Evolutionary conservation across 2,797 vertebrate species (phyloP), one percentile per base, ranked within the genome.

Genomic region (Toxotes lorentzi): DNA sequence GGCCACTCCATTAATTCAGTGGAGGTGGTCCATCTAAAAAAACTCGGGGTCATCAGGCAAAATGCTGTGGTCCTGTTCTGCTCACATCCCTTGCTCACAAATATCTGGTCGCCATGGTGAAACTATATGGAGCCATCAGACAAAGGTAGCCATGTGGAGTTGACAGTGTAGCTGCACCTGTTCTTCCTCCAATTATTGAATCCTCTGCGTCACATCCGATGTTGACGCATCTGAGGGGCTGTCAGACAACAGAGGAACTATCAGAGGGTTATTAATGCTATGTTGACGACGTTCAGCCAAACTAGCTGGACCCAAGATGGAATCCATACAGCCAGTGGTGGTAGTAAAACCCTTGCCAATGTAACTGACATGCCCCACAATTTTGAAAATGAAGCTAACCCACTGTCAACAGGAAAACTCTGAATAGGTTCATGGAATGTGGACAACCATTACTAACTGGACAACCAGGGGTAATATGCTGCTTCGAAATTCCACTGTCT

Each of bases 131-230:
- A 56, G 54, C 30, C 30, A 57, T 57, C 54, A 57, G 30, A 57
- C 9, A 7, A 21, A 19, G 30, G 54, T 57, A 24, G 48, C n/a
- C n/a, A 24, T 51, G n/a, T n/a, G n/a, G 48, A 51, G 19, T 23
- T 51, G 48, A 51, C n/a, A 51, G n/a, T 23, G n/a, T n/a, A 51
- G n/a, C 48, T 51, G 48, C 48, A 51, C 48, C n/a, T 24, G n/a
- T 51, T 51, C 48, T 5, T 24, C n/a, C 11, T 51, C n/a, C n/a
- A 51, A n/a, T n/a, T 51, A 51, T 3, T 23, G n/a, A 51, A 51
- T 11, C 48, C n/a, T 10, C 48, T 12, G n/a, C 3, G 24, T 23
- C 30, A n/a, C 21, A n/a, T 48, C 6, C n/a, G 21, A 19, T 47
- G 45, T 47, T 47, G 45, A 47, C 21, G 19, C 45, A 21, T 21